Conservation (phyloP, 2,113 vertebrate genomes). For the Synodontis membranacea region DNA sequence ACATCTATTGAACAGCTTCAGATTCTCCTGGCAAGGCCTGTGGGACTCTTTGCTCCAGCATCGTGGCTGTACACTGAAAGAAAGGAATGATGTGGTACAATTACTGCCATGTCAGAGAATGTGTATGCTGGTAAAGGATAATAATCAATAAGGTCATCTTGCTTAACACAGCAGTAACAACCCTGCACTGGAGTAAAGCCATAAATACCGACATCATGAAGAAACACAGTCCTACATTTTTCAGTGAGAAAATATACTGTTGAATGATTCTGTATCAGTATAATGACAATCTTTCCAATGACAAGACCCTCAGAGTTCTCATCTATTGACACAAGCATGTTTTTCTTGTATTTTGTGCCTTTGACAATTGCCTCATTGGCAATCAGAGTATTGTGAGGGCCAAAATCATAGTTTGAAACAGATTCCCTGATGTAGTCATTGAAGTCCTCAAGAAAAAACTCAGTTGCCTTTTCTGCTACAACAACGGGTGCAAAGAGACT, state of each 20-base stretch:
- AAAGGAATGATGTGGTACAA: too few species aligned
- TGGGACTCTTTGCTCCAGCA: too few species aligned
- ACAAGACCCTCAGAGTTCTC: neutral
- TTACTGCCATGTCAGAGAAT: too few species aligned
- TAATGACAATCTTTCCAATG: conserved; percentile 39
- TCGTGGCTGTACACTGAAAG: too few species aligned
- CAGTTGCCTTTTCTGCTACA: conserved; percentile 24
- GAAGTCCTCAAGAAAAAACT: conserved; percentile 42
- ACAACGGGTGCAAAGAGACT: conserved; percentile 45
- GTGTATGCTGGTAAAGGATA: too few species aligned
- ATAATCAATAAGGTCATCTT: too few species aligned
- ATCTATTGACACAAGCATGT: conserved; percentile 38
- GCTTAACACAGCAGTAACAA: conserved; percentile 25
- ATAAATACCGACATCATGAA: conserved; percentile 34
- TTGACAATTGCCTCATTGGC: conserved; percentile 43
- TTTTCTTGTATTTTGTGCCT: conserved; percentile 49
- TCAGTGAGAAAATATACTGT: neutral
- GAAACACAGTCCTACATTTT: conserved; percentile 8
- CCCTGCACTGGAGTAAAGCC: neutral
- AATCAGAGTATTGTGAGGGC: conserved; percentile 36
- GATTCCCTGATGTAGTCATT: conserved; percentile 41
- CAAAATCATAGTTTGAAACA: conserved; percentile 25
- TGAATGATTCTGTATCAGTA: conserved; percentile 27
- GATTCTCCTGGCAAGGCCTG: too few species aligned
- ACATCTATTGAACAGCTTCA: too few species aligned